These are phyloP conservation scores for Clinocottus analis DNA, from an alignment of 2,113 vertebrate genomes.

Conservation along the genomic window DNA sequence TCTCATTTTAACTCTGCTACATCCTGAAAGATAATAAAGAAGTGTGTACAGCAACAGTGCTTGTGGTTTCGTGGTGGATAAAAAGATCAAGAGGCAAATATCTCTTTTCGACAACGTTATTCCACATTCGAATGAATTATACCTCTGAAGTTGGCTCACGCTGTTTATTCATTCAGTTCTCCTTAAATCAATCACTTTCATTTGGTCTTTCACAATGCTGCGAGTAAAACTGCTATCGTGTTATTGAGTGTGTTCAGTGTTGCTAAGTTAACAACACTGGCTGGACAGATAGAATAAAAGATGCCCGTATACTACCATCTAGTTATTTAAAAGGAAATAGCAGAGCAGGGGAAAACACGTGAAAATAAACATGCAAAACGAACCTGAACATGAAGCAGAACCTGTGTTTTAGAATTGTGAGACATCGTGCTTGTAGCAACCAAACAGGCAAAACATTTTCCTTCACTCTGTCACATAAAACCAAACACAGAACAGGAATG, in stretches of 20 bases:
- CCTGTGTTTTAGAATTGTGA: neutral
- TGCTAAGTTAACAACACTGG: neutral
- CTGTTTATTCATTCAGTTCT: constrained; percentile 14
- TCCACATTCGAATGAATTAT: constrained; percentile 7
- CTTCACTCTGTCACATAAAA: neutral
- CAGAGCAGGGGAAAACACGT: neutral
- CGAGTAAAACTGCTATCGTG: neutral
- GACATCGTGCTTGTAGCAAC: neutral
- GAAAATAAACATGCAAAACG: neutral
- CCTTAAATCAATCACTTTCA: constrained; percentile 33
- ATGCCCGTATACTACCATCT: neutral
- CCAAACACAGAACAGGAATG: constrained; percentile 7
- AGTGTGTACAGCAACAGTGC: neutral
- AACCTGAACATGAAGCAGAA: neutral
- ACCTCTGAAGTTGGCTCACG: neutral
- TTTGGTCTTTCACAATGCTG: constrained; percentile 19
- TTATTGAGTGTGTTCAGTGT: no score
- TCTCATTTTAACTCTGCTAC: neutral
- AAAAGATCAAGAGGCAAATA: constrained; percentile 9
- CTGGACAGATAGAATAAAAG: neutral
- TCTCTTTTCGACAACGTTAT: neutral
- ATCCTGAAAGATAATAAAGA: neutral
- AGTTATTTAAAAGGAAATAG: neutral
- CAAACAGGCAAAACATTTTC: constrained; percentile 1
- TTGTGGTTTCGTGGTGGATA: constrained; percentile 2